A percentile compares a stretch with the other conserved stretches of the same genome.
Evolutionary conservation across 1,140 invertebrate genomes (phyloP).

Genomic region (Cotesia vestalis): DNA sequence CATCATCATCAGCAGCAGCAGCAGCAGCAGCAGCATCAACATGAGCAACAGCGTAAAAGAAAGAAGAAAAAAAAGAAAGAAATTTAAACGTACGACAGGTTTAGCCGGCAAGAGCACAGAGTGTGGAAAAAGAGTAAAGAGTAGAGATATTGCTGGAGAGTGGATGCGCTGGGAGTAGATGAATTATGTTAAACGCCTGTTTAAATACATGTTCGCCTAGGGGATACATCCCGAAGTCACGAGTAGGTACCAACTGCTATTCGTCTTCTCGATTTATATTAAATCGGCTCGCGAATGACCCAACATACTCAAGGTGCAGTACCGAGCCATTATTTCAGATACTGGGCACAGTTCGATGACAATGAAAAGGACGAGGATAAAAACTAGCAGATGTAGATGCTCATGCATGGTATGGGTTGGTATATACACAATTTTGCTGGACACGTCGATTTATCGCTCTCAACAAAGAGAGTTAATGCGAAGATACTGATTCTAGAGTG

Average conservation of each 20-base stretch:
- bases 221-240: conserved; percentile 50
- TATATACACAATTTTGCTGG: neutral
- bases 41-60: neutral
- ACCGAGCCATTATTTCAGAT: neutral
- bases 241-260: conserved; percentile 52
- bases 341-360: conserved; percentile 24
- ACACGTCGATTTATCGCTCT: conserved; percentile 18
- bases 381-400: too few species aligned
- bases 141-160: conserved; percentile 22
- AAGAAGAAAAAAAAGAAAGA: neutral
- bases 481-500: conserved; percentile 16
- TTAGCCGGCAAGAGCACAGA: neutral
- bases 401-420: too few species aligned
- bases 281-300: conserved; percentile 54
- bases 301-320: conserved; percentile 40
- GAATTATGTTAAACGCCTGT: conserved; percentile 65
- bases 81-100: neutral
- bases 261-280: conserved; percentile 64
- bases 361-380: conserved; percentile 7
- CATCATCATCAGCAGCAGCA: too few species aligned
- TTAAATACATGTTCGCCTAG: conserved; percentile 63
- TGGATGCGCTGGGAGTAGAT: conserved; percentile 47
- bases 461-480: conserved; percentile 1
- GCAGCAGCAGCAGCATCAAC: conserved; percentile 4
- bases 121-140: conserved; percentile 27